Evolutionary conservation across 2,888 invertebrate genomes (phyloP).

Genomic region (Ethmia dodecea): DNA sequence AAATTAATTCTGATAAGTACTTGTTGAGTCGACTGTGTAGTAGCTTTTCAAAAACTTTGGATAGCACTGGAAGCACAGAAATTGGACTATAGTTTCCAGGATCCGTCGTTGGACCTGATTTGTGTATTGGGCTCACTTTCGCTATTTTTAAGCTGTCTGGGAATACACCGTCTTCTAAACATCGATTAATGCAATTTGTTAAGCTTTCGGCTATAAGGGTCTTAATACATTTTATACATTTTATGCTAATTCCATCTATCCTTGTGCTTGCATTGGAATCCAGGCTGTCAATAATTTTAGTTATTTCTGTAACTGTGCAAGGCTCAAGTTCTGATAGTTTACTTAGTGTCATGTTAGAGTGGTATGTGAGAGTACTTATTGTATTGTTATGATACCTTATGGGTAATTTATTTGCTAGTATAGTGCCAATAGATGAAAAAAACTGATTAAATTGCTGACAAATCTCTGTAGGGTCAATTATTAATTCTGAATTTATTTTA

Average conservation of each 20-base stretch:
- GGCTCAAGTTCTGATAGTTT: background rate
- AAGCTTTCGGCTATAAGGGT: background rate
- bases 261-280: constrained; percentile 1
- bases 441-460: constrained; percentile 21
- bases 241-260: background rate
- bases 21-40: background rate
- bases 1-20: background rate
- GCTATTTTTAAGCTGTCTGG: background rate
- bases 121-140: background rate
- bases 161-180: background rate
- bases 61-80: background rate
- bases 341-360: background rate
- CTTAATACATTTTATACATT: constrained; percentile 2
- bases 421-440: constrained; percentile 14
- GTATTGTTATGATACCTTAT: background rate
- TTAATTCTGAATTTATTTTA: background rate
- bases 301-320: background rate
- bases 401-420: constrained; percentile 3
- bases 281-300: constrained; percentile 3
- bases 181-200: background rate
- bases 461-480: constrained; percentile 14
- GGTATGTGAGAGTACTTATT: background rate
- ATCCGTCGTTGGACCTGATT: background rate
- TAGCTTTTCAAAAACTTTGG: background rate
- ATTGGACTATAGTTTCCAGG: background rate